Percentiles rank a stretch among this genome's conserved stretches.
Evolutionary conservation across 2,113 vertebrate species (phyloP).

Genomic region (Syrmaticus mikado): DNA sequence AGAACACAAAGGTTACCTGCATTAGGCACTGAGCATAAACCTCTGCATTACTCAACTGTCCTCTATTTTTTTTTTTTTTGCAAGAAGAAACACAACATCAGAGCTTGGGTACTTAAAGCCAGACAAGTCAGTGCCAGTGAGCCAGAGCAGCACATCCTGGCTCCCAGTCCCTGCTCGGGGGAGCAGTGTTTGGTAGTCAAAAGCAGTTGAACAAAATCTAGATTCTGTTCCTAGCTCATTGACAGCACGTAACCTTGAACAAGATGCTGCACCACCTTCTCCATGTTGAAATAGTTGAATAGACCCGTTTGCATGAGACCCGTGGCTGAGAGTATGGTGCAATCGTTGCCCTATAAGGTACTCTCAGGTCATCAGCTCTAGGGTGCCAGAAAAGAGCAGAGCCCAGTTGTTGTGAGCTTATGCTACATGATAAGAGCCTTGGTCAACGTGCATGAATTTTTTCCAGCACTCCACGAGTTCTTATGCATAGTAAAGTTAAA

Average conservation of each 20-base stretch:
- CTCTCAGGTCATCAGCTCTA: not conserved
- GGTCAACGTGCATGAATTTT: not conserved
- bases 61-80: not conserved
- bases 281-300: accelerated
- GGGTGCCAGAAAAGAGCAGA: not conserved
- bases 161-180: not conserved
- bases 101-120: not conserved
- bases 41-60: not conserved
- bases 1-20: not conserved
- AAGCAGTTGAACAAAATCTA: not conserved
- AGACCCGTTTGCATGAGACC: not conserved
- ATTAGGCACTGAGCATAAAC: not conserved
- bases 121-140: not conserved
- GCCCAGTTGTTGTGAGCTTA: not conserved
- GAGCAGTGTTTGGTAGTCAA: not conserved
- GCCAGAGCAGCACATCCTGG: not conserved
- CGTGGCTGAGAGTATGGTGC: not conserved
- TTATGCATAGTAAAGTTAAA: slow-evolving; percentile 56
- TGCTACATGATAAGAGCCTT: not conserved
- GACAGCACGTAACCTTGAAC: not conserved
- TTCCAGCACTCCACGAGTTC: slow-evolving; percentile 27
- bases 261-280: not conserved
- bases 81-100: not conserved
- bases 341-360: not conserved
- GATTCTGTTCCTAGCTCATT: not conserved